Conservation (phyloP, 2,113 vertebrate species). For the cat (Felis catus) region F.catus_Fca126_mat1.0 CM031412.1:84348001-84348500, state of each 20-base stretch:
- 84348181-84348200: neutral
- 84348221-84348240: neutral
- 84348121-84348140: neutral
- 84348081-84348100: neutral
- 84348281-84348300: constrained; percentile 6
- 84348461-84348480: neutral
- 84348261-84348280: constrained; percentile 3
- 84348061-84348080: neutral
- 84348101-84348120: neutral
- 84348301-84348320: neutral
- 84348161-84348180: neutral
- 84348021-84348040: neutral
- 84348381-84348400: neutral
- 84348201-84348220: neutral
- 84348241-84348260: neutral
- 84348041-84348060: neutral
- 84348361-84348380: neutral
- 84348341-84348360: neutral
- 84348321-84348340: neutral
- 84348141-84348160: neutral
- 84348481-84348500: neutral
- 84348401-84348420: neutral
- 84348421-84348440: neutral
- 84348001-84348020: neutral
- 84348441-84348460: neutral